Base-by-base conservation (phyloP, 2,797 vertebrate genomes). In the Gadopsis marmoratus region DNA sequence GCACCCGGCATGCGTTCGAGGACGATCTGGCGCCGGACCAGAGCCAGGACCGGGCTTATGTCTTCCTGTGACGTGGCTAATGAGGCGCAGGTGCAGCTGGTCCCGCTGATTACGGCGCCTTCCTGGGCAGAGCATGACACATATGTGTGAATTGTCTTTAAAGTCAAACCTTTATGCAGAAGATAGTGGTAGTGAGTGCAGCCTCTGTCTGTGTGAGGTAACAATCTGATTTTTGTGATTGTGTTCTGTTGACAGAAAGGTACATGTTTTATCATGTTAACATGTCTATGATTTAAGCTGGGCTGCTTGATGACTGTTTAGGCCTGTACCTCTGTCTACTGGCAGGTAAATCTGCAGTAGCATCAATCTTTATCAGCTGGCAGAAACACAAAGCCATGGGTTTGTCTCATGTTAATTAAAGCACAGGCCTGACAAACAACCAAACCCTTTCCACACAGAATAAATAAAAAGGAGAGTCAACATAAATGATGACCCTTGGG, bases 401-500 rank as follows among this genome's bases (percentile, higher is more conserved):
- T 76, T 75, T 43, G 39, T 67, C 62, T 75, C 41, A 41, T 39
- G 35, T 54, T 63, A 66, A 66, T 21, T 11, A 19, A 56, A 58
- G 29, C 12, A 56, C 17, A 61, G 29, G 26, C 51, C 39, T 53
- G 58, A 67, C 29, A 79, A 71, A 55, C 60, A 82, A 50, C 48
- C 43, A 43, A 70, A 78, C 54, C 4, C 26, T 70, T 53, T 12
- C 33, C 29, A 62, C 14, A 50, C 39, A 67, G 21, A 85, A 61
- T 66, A 78, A 72, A 81, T 62, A 48, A 48, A 72, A 56, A 54
- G 6, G 5, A 43, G 65, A 59, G 62, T 41, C 51, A 66, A 76
- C 35, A 68, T 79, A 23, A 81, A 66, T 65, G 45, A 72, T 56
- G 55, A 71, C 35, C 55, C 59, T 11, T 23, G 41, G 33, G 60